These are phyloP conservation scores for Chelonoidis abingdonii DNA, from an alignment of 2,113 vertebrate genomes.

Conservation along the genomic window DNA sequence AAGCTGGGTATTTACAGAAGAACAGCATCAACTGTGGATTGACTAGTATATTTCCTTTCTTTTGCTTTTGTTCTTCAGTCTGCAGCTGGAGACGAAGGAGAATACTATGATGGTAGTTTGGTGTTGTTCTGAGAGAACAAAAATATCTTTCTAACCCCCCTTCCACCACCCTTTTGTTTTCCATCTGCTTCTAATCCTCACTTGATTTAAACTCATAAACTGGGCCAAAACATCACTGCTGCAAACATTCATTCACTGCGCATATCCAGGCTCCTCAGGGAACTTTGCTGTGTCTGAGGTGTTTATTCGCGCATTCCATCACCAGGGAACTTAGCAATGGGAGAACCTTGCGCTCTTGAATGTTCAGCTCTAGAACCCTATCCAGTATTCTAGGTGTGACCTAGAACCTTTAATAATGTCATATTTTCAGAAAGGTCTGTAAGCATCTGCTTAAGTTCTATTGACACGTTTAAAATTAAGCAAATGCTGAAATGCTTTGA, in stretches of 20 bases:
- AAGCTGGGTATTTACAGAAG: neutral
- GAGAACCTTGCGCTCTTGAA: neutral
- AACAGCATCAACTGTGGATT: constrained; percentile 9
- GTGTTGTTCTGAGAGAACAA: constrained; percentile 38
- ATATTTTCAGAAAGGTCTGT: neutral
- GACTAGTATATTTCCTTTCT: constrained; percentile 44
- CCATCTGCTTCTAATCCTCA: constrained; percentile 35
- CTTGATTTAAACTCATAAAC: constrained; percentile 52
- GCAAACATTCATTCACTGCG: constrained; percentile 32
- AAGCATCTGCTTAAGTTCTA: neutral
- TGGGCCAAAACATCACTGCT: constrained; percentile 66
- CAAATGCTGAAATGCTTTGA: neutral
- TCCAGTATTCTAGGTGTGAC: neutral
- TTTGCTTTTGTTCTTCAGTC: constrained; percentile 51
- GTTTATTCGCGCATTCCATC: neutral
- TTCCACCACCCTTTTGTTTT: neutral
- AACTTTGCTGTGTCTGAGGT: neutral
- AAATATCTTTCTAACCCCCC: constrained; percentile 39
- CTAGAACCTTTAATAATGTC: neutral
- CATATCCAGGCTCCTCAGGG: constrained; percentile 15
- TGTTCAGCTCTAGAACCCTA: neutral
- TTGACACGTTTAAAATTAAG: neutral
- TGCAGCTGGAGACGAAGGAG: constrained; percentile 55
- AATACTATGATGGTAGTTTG: constrained; percentile 67
- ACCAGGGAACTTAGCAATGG: neutral